A percentile compares a stretch with the other conserved stretches of the same genome.
phyloP scores from a whole-genome alignment of 2,113 vertebrate species.

The Aldabrachelys gigantea region DNA sequence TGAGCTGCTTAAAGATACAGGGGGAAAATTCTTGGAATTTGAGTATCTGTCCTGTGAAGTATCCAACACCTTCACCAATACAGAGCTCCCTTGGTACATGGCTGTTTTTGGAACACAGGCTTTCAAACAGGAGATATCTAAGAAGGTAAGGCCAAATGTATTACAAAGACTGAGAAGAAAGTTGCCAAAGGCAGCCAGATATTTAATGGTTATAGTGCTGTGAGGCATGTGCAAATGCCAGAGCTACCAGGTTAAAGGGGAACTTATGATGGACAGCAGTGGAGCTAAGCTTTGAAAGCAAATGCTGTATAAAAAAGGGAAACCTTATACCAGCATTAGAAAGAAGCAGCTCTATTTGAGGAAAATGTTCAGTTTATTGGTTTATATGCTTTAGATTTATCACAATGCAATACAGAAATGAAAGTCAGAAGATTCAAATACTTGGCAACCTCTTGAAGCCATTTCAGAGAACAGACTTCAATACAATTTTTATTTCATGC shows the following conservation, averaged over 20 bases:
- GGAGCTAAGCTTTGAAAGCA: background rate
- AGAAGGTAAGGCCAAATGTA: background rate
- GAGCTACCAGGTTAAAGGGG: background rate
- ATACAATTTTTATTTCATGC: background rate
- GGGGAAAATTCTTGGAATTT: background rate
- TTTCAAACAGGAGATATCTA: background rate
- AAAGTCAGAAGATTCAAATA: background rate
- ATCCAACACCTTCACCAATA: rapidly evolving
- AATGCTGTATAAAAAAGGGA: background rate
- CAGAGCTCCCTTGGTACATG: rapidly evolving
- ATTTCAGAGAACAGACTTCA: background rate
- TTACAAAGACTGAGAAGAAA: background rate
- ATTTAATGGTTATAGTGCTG: background rate
- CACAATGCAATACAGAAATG: background rate
- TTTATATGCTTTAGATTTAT: background rate
- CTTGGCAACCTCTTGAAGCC: background rate
- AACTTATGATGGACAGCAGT: background rate
- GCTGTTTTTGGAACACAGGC: background rate
- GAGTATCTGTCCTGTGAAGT: background rate
- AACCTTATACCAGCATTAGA: background rate
- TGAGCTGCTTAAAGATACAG: background rate
- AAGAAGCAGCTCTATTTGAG: background rate
- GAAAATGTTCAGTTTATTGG: background rate
- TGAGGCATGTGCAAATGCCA: background rate
- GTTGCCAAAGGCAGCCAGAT: background rate